Evolutionary conservation across 2,113 vertebrate genomes (phyloP), one percentile per base, ranked within the genome.

Genomic region (Chloroceryle aenea): DNA sequence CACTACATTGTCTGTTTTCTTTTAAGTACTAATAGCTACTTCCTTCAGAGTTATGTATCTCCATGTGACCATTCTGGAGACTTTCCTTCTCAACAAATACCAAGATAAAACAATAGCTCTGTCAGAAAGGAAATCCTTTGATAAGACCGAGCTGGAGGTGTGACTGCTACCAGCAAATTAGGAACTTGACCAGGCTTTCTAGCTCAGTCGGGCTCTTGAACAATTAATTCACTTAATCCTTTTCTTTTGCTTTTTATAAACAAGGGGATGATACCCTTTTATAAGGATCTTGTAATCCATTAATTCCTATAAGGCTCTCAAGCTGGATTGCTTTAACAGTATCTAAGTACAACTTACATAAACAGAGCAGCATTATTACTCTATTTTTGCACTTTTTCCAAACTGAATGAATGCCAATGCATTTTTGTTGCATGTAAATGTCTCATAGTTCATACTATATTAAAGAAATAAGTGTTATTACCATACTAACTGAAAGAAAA

Each of bases 111-210:
- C 40, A 82, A 72, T 48, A 38, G 36, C 52, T 91, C 1, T 45
- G 66, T 89, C 66, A 29, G 62, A 74, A 67, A 85, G 81, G 85
- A 95, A 90, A 87, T 94, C 71, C 71, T 76, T 85, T 42, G 69
- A 32, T 92, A 74, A 78, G 62, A 36, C 9, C 40, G 66, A 52
- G 56, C 82, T 79, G 66, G 82, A 91, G 52, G 16, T 69, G 25
- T 58, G 50, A 87, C 48, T 68, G 40, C 50, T 29, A 62, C 32
- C 23, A 66, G 22, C 36, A 85, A 4, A 3, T 42, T 34, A 14
- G 4, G 43, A 79, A 30, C 36, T 10, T 67, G 52, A 55, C 4
- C 0, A 8, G 50, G 43, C 64, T 90, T 90, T 68, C 42, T 62
- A 61, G 36, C 7, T 34, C 26, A 63, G 34, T 30, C 15, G 86